phyloP scores from a whole-genome alignment of 2,113 vertebrate species.

The Anoplopoma fimbria region DNA sequence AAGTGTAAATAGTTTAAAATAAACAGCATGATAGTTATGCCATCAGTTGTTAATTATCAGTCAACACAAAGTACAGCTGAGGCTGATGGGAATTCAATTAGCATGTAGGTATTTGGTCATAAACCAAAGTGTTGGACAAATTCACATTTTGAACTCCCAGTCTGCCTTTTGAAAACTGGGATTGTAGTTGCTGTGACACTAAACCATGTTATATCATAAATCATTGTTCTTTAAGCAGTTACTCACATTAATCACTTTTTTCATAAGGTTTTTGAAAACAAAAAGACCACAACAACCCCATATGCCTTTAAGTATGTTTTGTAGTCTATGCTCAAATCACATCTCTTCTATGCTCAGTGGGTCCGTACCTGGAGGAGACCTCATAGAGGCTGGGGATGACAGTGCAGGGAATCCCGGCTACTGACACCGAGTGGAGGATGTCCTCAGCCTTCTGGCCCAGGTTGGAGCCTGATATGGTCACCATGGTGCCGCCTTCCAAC shows the following conservation, averaged over 20 bases:
- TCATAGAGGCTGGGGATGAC: slow-evolving; percentile 90
- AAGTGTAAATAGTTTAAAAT: background rate
- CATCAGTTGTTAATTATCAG: background rate
- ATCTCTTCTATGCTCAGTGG: background rate
- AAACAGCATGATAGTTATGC: background rate
- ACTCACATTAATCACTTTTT: background rate
- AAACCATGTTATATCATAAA: background rate
- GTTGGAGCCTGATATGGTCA: slow-evolving; percentile 96
- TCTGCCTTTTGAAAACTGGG: background rate
- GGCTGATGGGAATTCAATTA: background rate
- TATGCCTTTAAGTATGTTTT: background rate
- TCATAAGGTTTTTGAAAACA: background rate
- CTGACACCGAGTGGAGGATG: slow-evolving; percentile 89
- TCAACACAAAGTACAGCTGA: background rate
- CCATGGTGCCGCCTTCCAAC: slow-evolving; percentile 90
- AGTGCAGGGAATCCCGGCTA: slow-evolving; percentile 90
- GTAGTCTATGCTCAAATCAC: background rate
- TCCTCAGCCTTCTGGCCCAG: slow-evolving; percentile 94
- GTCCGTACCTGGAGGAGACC: slow-evolving; percentile 92
- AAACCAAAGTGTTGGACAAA: background rate
- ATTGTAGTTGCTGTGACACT: background rate
- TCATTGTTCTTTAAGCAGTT: background rate
- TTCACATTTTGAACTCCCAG: background rate
- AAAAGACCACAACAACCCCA: background rate
- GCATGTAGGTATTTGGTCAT: too few species aligned